Base-by-base conservation (phyloP, 2,797 vertebrate species). In the Alcedo quadribrachys region DNA sequence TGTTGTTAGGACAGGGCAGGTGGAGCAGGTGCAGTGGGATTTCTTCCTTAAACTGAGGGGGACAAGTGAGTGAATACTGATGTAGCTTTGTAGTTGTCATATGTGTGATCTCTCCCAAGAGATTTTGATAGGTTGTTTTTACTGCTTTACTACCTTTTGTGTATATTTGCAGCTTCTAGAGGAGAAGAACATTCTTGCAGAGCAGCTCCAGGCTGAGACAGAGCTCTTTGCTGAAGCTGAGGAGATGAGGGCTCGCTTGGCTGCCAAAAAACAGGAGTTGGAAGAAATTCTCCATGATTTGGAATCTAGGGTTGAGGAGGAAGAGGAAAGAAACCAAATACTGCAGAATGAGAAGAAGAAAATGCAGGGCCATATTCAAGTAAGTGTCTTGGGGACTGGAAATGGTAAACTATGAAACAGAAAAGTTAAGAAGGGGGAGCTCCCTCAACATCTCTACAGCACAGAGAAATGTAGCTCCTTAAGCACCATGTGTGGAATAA, bases 211-310 rank as follows among this genome's bases (percentile, higher is more conserved):
- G 54, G 99, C 99, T 0, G 99, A 99, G 97, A 99, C 99, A 0
- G 99, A 99, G 97, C 98, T 99, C 83, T 99, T 99, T 54, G 99
- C 99, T 0, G 99, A 99, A 95, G 99, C 99, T 1, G 99, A 99
- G 87, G 99, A 99, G 98, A 99, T 99, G 99, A 98, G 99, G 83
- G 99, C 99, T 30, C 98, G 99, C 8, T 96, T 99, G 30, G 99
- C 99, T 17, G 98, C 98, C 16, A 99, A 99, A 94, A 99, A 99
- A 77, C 99, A 99, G 79, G 99, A 99, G 79, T 27, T 99, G 69
- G 99, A 99, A 96, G 99, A 99, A 97, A 99, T 99, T 92, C 98
- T 99, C 25, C 98, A 99, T 35, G 99, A 99, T 96, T 95, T 99
- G 82, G 99, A 99, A 95, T 99, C 99, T 16, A 97, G 99, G 32